Evolutionary conservation across 2,888 invertebrate genomes (phyloP), one percentile per base, ranked within the genome.

Genomic region (Crocallis elinguaria): DNA sequence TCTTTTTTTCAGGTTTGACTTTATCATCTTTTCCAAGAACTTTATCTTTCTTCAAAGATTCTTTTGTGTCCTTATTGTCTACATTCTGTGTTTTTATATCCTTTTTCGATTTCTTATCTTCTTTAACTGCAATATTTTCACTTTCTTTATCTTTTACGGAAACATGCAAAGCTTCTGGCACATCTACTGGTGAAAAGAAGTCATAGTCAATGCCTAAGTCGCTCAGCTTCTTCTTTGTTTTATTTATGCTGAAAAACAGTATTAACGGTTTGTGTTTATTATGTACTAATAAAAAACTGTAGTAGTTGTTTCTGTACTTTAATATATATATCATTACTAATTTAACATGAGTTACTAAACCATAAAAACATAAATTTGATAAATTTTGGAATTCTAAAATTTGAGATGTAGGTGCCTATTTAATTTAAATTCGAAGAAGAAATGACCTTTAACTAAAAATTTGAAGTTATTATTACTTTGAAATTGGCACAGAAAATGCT

Each of bases 181-280:
- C 71, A 71, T 92, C 92, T 19, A 90, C 86, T 43, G 93, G 92
- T 62, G 76, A 72, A 51, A 93, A 88, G 55, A 91, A 88, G 48
- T 90, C 86, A 72, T 92, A 93, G 58, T 92, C 80, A 52, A 94
- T 92, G 0, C 93, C 93, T 11, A 92, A 51, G 39, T 81, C 82
- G 54, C 77, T 79, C 8, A 94, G 72, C 63, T 84, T 92, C 52
- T 84, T 75, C 62, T 92, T 84, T 44, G 86, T 91, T 64, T 85
- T 89, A 2, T 78, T 74, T 12, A 93, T 64, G 48, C 91, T 92
- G 73, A 12, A 84, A 44, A 9, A 27, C 5, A 1, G 12, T 11
- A 29, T 1, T 3, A 25, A 9, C 0, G 12, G 3, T 19, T 4
- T 19, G 19, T 19, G 12, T 12, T 29, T 11, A 27, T 27, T 27